phyloP scores from a whole-genome alignment of 2,888 invertebrate genomes.

The Drosophila koepferae region DNA sequence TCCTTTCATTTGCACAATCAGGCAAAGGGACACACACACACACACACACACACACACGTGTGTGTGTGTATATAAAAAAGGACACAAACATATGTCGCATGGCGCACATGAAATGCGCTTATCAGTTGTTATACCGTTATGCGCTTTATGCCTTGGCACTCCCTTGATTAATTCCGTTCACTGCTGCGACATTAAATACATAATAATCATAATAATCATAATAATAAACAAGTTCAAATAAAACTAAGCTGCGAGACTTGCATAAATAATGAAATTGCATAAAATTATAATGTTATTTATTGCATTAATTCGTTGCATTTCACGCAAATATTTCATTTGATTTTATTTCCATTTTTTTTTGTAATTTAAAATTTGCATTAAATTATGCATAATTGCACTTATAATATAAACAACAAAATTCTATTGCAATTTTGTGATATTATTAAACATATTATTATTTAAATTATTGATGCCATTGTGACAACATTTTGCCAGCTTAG shows the following conservation, averaged over 20 bases:
- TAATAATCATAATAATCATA: background rate
- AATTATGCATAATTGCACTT: background rate
- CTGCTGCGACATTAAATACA: background rate
- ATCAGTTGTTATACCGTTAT: constrained; percentile 43
- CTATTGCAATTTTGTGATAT: too few relatives aligned
- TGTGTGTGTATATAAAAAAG: constrained; percentile 29
- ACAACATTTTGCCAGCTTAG: too few relatives aligned
- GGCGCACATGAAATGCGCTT: constrained; percentile 66
- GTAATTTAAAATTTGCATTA: background rate
- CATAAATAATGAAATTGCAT: background rate
- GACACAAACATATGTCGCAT: constrained; percentile 40
- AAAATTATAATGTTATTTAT: background rate
- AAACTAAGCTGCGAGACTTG: background rate
- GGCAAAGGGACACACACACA: constrained; percentile 36
- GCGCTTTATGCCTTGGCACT: background rate
- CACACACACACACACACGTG: constrained; percentile 18
- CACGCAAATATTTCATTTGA: background rate
- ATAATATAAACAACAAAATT: background rate
- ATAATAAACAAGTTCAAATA: background rate
- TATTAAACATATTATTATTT: too few relatives aligned
- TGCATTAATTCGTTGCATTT: too few relatives aligned
- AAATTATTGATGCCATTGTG: too few relatives aligned
- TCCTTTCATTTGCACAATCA: constrained; percentile 39
- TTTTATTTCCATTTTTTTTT: background rate
- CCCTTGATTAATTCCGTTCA: background rate